phyloP scores from a whole-genome alignment of 1,140 invertebrate species.

The Pseudomyrmex gracilis region DNA sequence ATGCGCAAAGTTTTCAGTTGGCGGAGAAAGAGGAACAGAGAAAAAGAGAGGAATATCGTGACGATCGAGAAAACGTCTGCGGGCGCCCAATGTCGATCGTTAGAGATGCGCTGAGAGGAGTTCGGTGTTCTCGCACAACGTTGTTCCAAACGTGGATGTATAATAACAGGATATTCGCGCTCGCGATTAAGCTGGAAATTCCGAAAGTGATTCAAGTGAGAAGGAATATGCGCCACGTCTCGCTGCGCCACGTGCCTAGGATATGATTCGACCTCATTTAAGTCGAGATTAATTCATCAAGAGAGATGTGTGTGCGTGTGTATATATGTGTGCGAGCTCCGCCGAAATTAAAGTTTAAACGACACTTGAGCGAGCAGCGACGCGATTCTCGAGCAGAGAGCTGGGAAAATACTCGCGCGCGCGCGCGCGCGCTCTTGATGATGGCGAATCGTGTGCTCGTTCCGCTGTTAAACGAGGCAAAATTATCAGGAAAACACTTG shows the following conservation, averaged over 20 bases:
- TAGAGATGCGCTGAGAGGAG: background rate
- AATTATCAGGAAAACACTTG: conserved; percentile 53
- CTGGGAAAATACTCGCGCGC: background rate
- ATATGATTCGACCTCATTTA: conserved; percentile 36
- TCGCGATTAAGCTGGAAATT: conserved; percentile 27
- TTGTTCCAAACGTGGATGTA: background rate
- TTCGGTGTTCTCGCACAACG: background rate
- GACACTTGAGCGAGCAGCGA: conserved; percentile 39
- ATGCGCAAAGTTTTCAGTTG: conserved; percentile 19
- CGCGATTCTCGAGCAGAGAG: conserved; percentile 18
- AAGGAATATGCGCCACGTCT: conserved; percentile 34
- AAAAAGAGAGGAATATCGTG: background rate
- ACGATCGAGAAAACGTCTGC: background rate
- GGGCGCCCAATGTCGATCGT: background rate
- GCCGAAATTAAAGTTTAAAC: conserved; percentile 55
- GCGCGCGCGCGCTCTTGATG: background rate
- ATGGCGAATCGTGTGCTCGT: conserved; percentile 18
- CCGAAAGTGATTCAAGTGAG: conserved; percentile 51
- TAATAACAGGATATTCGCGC: conserved; percentile 9
- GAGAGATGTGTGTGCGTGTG: background rate
- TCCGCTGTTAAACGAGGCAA: conserved; percentile 37
- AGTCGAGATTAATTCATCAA: conserved; percentile 52
- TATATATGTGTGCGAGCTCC: background rate
- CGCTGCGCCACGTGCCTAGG: background rate
- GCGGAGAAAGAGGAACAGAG: background rate